Percentiles rank a stretch among this genome's conserved stretches.
These are phyloP conservation scores for Lepus timidus DNA, from an alignment of 2,113 vertebrate genomes.

Conservation along the genomic window DNA sequence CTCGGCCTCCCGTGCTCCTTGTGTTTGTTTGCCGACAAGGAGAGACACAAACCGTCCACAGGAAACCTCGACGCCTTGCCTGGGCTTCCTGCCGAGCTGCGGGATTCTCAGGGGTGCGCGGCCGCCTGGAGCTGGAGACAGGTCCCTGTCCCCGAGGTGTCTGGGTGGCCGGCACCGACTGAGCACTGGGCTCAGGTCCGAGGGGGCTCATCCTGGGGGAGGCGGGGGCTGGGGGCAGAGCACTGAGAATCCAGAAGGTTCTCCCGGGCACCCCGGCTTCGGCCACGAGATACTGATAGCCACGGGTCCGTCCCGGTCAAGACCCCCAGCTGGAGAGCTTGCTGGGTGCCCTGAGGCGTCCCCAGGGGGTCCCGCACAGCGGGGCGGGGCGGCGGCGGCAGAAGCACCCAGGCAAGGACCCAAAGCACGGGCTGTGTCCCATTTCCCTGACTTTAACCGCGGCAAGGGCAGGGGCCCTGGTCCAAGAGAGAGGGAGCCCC, in stretches of 20 bases:
- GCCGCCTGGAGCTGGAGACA: neutral
- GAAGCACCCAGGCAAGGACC: rapidly evolving
- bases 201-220: neutral
- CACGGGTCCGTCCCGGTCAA: neutral
- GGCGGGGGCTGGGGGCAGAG: neutral
- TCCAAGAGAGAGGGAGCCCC: rapidly evolving
- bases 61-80: rapidly evolving
- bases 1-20: rapidly evolving
- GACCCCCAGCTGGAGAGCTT: neutral
- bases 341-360: rapidly evolving
- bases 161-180: neutral
- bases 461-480: rapidly evolving
- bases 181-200: neutral
- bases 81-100: neutral
- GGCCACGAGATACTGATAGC: neutral
- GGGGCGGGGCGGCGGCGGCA: too few species aligned
- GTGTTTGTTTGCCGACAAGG: neutral
- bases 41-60: neutral
- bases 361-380: neutral
- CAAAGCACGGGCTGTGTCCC: rapidly evolving
- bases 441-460: neutral
- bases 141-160: neutral
- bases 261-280: rapidly evolving
- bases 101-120: rapidly evolving
- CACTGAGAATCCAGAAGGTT: neutral